Base-by-base conservation (phyloP, 2,113 vertebrate species). In the Clinocottus analis region DNA sequence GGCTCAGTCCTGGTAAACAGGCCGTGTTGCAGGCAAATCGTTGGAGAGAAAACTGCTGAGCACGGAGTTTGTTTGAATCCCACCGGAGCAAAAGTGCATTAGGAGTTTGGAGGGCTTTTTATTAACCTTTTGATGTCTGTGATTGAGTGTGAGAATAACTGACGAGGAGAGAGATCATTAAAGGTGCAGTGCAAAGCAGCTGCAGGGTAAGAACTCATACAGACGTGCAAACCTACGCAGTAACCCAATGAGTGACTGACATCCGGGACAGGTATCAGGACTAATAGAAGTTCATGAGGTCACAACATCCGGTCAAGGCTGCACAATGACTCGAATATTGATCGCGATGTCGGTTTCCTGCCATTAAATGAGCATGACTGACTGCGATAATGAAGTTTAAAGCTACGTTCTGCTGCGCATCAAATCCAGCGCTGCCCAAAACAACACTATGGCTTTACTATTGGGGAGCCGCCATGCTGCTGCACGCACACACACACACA, bases 31-130 rank as follows among this genome's bases (percentile, higher is more conserved):
- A 29, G 60, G 72, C 70, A 80, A 68, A 84, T 55, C 35, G 65
- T 51, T 60, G 58, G 23, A 0, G 62, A 51, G 49, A 39, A 77
- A 87, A 85, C 37, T 85, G 90, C 87, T 91, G 85, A 90, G 65
- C 60, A 21, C 0, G 0, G 56, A 79, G 11, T 72, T 75, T 37
- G 58, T 63, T 51, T 66, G 66, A 85, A 77, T 82, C 82, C 56
- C 39, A 19, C 59, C 37, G 39, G 77, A 71, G 53, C 47, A 67
- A 29, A 67, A 66, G 65, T 49, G 60, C 71, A 47, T 27, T 25
- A 73, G 14, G 43, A 86, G 66, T 61, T 81, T 12, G 27, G 51
- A 17, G 39, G 33, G 25, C 14, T 67, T 75, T 82, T 75, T 82
- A 77, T 60, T 51, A 60, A 75, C 63, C 58, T 78, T 65, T 67